phyloP scores from a whole-genome alignment of 1,140 invertebrate genomes.

The Dysdera silvatica region DNA sequence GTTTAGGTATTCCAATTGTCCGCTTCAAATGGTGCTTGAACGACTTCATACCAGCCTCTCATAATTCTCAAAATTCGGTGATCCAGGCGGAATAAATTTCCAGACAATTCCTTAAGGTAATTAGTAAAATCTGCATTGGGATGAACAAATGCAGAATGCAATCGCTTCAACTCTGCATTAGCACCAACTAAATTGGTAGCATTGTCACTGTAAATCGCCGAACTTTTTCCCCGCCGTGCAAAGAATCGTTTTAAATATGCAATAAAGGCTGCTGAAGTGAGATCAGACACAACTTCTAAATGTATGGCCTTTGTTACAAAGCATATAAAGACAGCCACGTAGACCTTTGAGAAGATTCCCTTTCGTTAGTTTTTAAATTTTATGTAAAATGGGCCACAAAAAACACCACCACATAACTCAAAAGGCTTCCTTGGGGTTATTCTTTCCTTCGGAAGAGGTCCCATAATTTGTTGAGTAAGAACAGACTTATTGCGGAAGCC shows the following conservation, averaged over 20 bases:
- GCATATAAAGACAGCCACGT: slow-evolving; percentile 6
- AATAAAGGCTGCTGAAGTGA: slow-evolving; percentile 42
- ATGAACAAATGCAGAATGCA: neutral
- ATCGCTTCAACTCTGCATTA: neutral
- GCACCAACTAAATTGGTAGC: slow-evolving; percentile 11
- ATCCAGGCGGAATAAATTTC: slow-evolving; percentile 9
- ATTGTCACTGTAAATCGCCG: slow-evolving; percentile 10
- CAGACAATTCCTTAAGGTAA: slow-evolving; percentile 6
- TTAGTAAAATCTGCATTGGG: neutral
- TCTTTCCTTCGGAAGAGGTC: neutral
- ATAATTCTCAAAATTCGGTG: slow-evolving; percentile 38
- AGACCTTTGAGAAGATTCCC: slow-evolving; percentile 40
- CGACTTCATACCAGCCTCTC: slow-evolving; percentile 27
- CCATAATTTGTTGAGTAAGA: neutral
- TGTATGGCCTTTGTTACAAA: slow-evolving; percentile 7
- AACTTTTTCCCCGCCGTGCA: neutral
- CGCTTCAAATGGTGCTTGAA: slow-evolving; percentile 34
- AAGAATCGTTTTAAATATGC: slow-evolving; percentile 9
- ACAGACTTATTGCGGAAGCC: neutral
- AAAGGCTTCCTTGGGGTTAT: neutral
- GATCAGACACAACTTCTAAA: slow-evolving; percentile 34
- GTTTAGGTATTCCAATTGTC: neutral
- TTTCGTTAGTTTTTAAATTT: slow-evolving; percentile 4
- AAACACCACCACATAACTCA: neutral
- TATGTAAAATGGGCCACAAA: slow-evolving; percentile 1